These are phyloP conservation scores for Leucoptera coffeella DNA, from an alignment of 2,888 invertebrate species.

Conservation along the genomic window DNA sequence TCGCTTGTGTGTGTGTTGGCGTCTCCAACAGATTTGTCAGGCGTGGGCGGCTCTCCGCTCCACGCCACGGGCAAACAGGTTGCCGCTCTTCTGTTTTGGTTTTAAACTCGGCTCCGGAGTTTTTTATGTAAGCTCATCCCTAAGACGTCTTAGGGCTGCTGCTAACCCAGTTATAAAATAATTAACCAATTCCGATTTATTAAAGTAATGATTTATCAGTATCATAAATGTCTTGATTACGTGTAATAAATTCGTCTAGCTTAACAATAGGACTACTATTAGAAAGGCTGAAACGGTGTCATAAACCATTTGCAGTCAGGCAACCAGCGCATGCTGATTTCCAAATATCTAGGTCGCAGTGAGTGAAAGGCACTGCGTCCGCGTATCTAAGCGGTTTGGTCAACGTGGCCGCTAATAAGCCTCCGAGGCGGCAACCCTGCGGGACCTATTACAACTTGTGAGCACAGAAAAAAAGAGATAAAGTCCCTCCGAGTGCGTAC, in stretches of 20 bases:
- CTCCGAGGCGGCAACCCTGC: conserved; percentile 18
- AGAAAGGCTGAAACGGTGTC: too few relatives aligned
- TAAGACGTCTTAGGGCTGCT: too few relatives aligned
- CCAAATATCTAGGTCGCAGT: conserved; percentile 44
- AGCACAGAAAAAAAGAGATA: conserved; percentile 26
- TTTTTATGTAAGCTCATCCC: too few relatives aligned
- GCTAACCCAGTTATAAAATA: too few relatives aligned
- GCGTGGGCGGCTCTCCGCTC: conserved; percentile 26
- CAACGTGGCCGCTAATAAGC: too few relatives aligned
- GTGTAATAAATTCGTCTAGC: too few relatives aligned
- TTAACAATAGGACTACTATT: too few relatives aligned
- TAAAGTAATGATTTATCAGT: too few relatives aligned
- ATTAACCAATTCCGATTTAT: too few relatives aligned
- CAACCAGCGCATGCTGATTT: conserved; percentile 32
- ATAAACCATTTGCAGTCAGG: too few relatives aligned
- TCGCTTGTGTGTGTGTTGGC: conserved; percentile 7
- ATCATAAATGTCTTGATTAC: too few relatives aligned
- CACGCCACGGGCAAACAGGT: conserved; percentile 39
- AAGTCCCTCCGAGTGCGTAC: conserved; percentile 18
- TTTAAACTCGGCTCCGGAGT: too few relatives aligned
- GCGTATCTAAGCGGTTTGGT: background rate
- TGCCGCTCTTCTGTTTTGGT: conserved; percentile 14
- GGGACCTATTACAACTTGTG: conserved; percentile 31
- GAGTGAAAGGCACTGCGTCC: conserved; percentile 45
- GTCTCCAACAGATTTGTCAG: conserved; percentile 31